Percentiles rank a stretch among this genome's conserved stretches.
Conservation (phyloP, 2,888 invertebrate genomes). For the Andrena fulva region DNA sequence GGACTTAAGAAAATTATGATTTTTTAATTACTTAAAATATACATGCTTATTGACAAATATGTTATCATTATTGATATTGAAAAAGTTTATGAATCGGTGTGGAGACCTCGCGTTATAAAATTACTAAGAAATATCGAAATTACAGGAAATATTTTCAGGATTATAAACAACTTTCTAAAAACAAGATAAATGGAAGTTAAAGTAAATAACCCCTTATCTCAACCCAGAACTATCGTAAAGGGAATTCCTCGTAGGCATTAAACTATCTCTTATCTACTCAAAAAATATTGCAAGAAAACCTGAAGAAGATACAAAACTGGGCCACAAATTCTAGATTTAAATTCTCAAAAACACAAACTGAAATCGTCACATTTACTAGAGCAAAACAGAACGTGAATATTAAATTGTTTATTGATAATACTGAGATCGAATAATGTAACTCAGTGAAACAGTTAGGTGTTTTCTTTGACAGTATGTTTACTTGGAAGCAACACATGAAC, state of each 20-base stretch:
- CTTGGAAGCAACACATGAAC: background rate
- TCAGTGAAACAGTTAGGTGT: background rate
- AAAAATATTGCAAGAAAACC: background rate
- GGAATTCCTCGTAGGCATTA: background rate
- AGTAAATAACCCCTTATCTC: background rate
- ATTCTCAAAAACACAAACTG: background rate
- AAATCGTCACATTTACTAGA: slow-evolving; percentile 1
- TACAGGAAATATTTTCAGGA: background rate
- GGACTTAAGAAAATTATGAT: too few relatives aligned
- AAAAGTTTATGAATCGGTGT: background rate
- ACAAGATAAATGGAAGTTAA: background rate
- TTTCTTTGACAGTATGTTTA: background rate
- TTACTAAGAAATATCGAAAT: background rate
- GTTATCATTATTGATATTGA: background rate
- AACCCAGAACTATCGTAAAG: background rate
- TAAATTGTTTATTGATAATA: background rate
- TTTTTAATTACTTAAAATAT: too few relatives aligned
- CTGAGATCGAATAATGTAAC: background rate
- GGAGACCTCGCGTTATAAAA: background rate
- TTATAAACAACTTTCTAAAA: background rate
- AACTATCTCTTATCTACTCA: background rate
- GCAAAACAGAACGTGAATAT: background rate
- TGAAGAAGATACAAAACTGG: background rate
- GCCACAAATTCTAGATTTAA: background rate
- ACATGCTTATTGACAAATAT: too few relatives aligned